Evolutionary conservation across 1,140 invertebrate genomes (phyloP), one percentile per base, ranked within the genome.

Genomic region (Linepithema humile): DNA sequence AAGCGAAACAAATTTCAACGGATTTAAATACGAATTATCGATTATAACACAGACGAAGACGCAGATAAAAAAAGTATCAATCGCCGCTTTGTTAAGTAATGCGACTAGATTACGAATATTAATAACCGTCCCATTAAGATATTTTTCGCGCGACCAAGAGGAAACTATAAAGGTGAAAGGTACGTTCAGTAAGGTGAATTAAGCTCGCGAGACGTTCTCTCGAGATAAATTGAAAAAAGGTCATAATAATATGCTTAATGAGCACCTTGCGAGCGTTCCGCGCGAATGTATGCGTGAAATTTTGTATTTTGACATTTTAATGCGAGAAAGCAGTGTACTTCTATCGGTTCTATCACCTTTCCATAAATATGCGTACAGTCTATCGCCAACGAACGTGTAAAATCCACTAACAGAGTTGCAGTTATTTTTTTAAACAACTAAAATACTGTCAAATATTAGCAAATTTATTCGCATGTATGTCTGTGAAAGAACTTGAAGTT

Each of bases 41-140:
- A 64, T 64, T 77, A 65, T 65, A 23, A 59, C 38, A 17, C 53
- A n/a, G n/a, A 59, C 26, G 50, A 35, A 65, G 20, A 69, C 45
- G 20, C 32, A 50, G n/a, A 53, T 50, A 48, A 50, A 78, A 65
- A 67, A 53, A 50, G 74, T 43, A 78, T 38, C 45, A 78, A 69
- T 78, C 45, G 75, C 45, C 20, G 40, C 40, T 60, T 26, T 40
- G 32, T 69, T 78, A 69, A 69, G 35, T 78, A 78, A 78, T 35
- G 73, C 59, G 73, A 77, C 73, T 62, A 70, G 69, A 73, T 65
- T 83, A 70, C 70, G 38, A 83, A 83, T 80, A 80, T 77, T 48
- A 64, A 67, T 74, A 85, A 87, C 86, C 86, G 86, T 87, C 86
- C 86, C 45, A 70, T 83, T 55, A 85, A 87, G 83, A 74, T 67